Conservation (phyloP, 2,888 invertebrate genomes). For the Heliconius hortense region DNA sequence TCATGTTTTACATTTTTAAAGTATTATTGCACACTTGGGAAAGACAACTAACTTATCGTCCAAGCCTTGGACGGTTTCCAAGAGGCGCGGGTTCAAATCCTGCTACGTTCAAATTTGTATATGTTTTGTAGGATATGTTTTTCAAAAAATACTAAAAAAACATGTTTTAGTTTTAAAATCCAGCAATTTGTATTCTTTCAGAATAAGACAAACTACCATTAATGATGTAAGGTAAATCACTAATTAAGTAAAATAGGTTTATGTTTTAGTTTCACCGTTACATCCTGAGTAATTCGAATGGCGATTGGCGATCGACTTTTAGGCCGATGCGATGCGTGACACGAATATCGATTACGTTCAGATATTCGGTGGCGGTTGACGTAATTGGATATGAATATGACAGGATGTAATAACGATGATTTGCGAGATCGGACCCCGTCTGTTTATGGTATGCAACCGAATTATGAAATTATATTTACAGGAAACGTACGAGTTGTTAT, state of each 20-base stretch:
- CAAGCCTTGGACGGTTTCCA: no score
- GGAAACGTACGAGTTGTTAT: conserved; percentile 11
- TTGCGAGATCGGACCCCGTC: conserved; percentile 14
- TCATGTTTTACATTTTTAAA: no score
- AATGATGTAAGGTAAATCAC: not conserved
- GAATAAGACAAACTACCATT: no score
- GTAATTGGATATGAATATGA: conserved; percentile 26
- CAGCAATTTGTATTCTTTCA: no score
- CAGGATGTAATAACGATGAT: conserved; percentile 33
- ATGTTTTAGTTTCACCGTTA: conserved; percentile 25
- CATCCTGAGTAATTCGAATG: conserved; percentile 28
- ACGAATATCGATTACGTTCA: conserved; percentile 25
- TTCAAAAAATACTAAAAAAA: no score
- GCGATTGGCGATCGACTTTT: conserved; percentile 12
- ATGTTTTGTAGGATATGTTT: no score
- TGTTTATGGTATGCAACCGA: conserved; percentile 10
- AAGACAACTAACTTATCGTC: no score
- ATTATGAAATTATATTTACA: conserved; percentile 26
- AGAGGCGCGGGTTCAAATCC: no score
- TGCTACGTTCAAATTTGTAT: no score
- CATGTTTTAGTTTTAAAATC: no score
- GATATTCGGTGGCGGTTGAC: conserved; percentile 14
- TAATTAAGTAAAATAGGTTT: conserved; percentile 26
- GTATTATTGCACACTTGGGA: no score
- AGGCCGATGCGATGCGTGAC: conserved; percentile 19